Base-by-base conservation (phyloP, 1,140 invertebrate genomes). In the Paraescarpia echinospica region DNA sequence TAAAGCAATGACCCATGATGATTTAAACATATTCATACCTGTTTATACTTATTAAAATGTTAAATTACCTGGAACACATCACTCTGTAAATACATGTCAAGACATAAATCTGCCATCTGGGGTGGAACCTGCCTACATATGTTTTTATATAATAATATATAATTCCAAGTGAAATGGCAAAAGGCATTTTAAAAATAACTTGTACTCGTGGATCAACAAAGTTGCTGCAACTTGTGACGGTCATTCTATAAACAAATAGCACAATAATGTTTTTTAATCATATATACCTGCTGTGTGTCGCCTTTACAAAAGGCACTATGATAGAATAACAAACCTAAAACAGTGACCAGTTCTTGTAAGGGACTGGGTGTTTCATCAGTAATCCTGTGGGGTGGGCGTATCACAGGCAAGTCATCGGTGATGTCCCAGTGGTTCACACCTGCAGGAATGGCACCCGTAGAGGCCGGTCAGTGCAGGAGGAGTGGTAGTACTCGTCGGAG, bases 391-490 rank as follows among this genome's bases (percentile, higher is more conserved):
- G 12, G 59, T 77, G 59, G 8, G 1, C 18, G 14, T 22, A 77
- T 77, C 59, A 77, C 59, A 22, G 59, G 59, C 59, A 77, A 77
- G 59, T 18, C 59, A 18, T 77, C 59, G 12, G 59, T 31, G 59
- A 77, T 77, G 59, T 77, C 59, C 59, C 59, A 77, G 59, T 77
- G 59, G 59, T 77, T n/a, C n/a, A n/a, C n/a, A n/a, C n/a, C n/a
- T n/a, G n/a, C n/a, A n/a, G n/a, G n/a, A n/a, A n/a, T n/a, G n/a
- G n/a, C n/a, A n/a, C n/a, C n/a, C n/a, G n/a, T n/a, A n/a, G n/a
- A n/a, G n/a, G n/a, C n/a, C n/a, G n/a, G n/a, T n/a, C n/a, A n/a
- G n/a, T n/a, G n/a, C n/a, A n/a, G n/a, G n/a, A n/a, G n/a, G n/a
- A n/a, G n/a, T n/a, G n/a, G n/a, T n/a, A n/a, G n/a, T n/a, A n/a